Percentiles rank a stretch among this genome's conserved stretches.
These are phyloP conservation scores for Acanthurus tractus DNA, from an alignment of 2,797 vertebrate species.

Conservation along the genomic window DNA sequence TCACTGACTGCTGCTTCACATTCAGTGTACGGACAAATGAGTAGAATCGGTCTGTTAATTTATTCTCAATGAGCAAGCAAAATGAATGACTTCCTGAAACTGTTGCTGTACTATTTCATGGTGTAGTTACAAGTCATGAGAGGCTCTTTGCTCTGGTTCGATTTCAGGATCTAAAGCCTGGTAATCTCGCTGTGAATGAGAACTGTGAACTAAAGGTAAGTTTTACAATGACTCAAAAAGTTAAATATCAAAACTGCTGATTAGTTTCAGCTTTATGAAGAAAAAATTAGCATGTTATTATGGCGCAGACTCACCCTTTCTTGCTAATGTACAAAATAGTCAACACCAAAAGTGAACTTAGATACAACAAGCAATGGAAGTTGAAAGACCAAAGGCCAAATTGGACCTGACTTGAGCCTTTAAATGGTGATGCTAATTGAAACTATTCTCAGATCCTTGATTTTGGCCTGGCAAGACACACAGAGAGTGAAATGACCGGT, in stretches of 20 bases:
- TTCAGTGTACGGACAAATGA: neutral
- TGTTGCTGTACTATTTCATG: neutral
- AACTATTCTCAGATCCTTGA: conserved; percentile 84
- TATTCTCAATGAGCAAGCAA: neutral
- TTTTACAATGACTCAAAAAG: neutral
- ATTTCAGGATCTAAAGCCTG: conserved; percentile 88
- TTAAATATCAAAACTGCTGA: neutral
- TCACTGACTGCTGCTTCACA: neutral
- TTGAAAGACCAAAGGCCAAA: neutral
- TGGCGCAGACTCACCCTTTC: neutral
- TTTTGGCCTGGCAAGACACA: conserved; percentile 88
- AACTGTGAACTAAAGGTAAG: conserved; percentile 90
- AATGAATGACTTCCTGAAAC: no score
- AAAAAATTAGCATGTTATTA: no score
- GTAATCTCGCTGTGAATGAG: conserved; percentile 88
- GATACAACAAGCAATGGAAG: neutral
- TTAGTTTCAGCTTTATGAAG: neutral
- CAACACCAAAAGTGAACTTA: no score
- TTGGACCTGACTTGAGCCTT: neutral
- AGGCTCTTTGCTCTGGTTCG: conserved; percentile 2
- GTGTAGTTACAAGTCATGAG: neutral
- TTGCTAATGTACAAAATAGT: neutral
- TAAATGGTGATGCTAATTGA: neutral
- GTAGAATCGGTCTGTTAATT: neutral
- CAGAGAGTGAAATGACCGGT: conserved; percentile 89